These are phyloP conservation scores for Esox masquinongy DNA, from an alignment of 2,797 vertebrate species.

Conservation along the genomic window DNA sequence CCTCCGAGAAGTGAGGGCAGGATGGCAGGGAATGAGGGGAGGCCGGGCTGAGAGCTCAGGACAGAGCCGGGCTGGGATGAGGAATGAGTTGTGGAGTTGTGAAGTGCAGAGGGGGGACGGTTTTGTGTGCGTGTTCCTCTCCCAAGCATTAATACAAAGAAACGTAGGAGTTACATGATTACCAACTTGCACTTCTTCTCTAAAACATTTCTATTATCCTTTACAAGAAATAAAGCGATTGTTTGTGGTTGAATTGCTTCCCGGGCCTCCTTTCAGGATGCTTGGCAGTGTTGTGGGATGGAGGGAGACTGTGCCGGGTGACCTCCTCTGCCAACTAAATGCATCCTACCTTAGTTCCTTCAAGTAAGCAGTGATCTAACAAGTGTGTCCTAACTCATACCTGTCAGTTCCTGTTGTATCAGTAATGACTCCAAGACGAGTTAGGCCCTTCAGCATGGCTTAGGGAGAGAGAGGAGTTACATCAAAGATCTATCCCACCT, in stretches of 20 bases:
- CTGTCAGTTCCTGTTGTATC: not conserved
- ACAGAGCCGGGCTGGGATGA: too few species aligned
- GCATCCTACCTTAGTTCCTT: not conserved
- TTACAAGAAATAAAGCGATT: conserved; percentile 57
- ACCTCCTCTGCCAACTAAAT: too few species aligned
- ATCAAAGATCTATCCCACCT: conserved; percentile 36
- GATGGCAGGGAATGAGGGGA: conserved; percentile 13
- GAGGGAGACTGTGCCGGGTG: not conserved
- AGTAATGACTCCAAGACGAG: not conserved
- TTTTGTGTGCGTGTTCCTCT: conserved; percentile 17
- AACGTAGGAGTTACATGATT: conserved; percentile 49
- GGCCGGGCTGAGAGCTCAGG: conserved; percentile 6
- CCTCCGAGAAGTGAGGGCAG: conserved; percentile 88
- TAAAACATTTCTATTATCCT: conserved; percentile 79
- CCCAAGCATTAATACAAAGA: conserved; percentile 26
- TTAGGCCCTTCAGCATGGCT: conserved; percentile 22
- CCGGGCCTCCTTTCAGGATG: conserved; percentile 62
- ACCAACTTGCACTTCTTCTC: conserved; percentile 84
- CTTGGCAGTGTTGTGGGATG: conserved; percentile 21
- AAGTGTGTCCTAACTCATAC: not conserved
- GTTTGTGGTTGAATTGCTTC: conserved; percentile 51
- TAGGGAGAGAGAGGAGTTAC: conserved; percentile 11
- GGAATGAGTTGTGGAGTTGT: conserved; percentile 39
- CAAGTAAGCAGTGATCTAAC: not conserved
- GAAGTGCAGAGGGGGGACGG: conserved; percentile 25